Base-by-base conservation (phyloP, 2,113 vertebrate species). In the Syngnathus typhle region DNA sequence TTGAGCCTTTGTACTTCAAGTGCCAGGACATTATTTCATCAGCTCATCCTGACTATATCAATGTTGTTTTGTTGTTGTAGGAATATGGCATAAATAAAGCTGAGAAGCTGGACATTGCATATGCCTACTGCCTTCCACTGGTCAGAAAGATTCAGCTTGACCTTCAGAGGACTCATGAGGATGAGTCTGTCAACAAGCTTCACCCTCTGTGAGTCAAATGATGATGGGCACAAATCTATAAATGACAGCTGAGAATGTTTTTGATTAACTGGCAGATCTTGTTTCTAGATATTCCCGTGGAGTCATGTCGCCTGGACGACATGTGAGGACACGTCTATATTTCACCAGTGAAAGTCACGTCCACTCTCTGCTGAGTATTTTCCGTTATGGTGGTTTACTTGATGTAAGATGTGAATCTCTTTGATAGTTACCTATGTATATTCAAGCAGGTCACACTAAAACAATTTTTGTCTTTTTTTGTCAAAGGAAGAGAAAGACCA, bases 311-410 rank as follows among this genome's bases (percentile, higher is more conserved):
- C 97, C 97, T 0, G 95, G 96, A 1, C 95, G 97, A 64, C 97
- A 98, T 0, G 97, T 98, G 44, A 91, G 97, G 64, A 99, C 96
- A 0, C 94, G 97, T 0, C 84, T 99, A 21, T 99, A 99, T 82
- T 99, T 99, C 84, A 99, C 97, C 85, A 98, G 96, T 0, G 97
- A 99, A 84, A 99, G 97, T 79, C 97, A 99, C 0, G 96, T 98
- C 60, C 97, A 98, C 88, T 99, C 97, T 7, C 87, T 99, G 71
- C 94, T 99, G 75, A 98, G 94, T 60, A 91, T 98, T 78, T 98
- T 99, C 87, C 94, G 96, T 73, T 98, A 95, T 0, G 97, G 96
- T 56, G 94, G 96, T 60, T 88, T 99, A 76, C 92, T 99, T 19
- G 93, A 98, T 64, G 96, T 98, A 91, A 94, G 95, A 15, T 51